Evolutionary conservation across 2,888 invertebrate species (phyloP), one percentile per base, ranked within the genome.

Genomic region (Encarsia formosa): DNA sequence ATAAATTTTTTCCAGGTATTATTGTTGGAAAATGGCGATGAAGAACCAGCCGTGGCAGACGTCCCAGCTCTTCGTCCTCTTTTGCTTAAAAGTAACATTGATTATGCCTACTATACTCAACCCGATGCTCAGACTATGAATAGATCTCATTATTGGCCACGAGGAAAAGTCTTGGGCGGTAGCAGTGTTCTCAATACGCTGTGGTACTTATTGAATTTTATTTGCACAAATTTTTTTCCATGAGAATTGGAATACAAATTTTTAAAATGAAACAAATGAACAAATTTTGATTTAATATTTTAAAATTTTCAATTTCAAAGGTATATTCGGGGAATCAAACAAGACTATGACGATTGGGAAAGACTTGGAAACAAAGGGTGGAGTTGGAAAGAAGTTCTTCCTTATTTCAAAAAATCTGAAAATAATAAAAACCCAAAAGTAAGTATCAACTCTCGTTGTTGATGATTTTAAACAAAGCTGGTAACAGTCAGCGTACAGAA

Each of bases 151-250:
- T 83, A 79, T 60, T 82, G 85, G 79, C 86, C 87, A 0, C 78
- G 85, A 38, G 91, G 91, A 0, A 86, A 85, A 66, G 87, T 85
- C 1, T 67, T 91, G 18, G 92, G 92, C 0, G 92, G 91, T 0
- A 85, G 86, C 5, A 89, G 88, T 29, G 83, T 88, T 3, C 84
- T 89, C 4, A 91, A 92, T 74, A 89, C 84, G 65, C 85, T 92
- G 84, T n/a, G n/a, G n/a, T n/a, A n/a, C n/a, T n/a, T n/a, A n/a
- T n/a, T n/a, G n/a, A n/a, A n/a, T n/a, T n/a, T n/a, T n/a, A n/a
- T n/a, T n/a, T n/a, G n/a, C n/a, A n/a, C n/a, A n/a, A n/a, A n/a
- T n/a, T n/a, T n/a, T n/a, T n/a, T n/a, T n/a, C n/a, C n/a, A n/a
- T n/a, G n/a, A n/a, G n/a, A n/a, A n/a, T n/a, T n/a, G n/a, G n/a